Evolutionary conservation across 35 echinoderm and acorn worm genomes (phyloP), one percentile per base, ranked within the genome.

Genomic region (Apostichopus parvimensis): DNA sequence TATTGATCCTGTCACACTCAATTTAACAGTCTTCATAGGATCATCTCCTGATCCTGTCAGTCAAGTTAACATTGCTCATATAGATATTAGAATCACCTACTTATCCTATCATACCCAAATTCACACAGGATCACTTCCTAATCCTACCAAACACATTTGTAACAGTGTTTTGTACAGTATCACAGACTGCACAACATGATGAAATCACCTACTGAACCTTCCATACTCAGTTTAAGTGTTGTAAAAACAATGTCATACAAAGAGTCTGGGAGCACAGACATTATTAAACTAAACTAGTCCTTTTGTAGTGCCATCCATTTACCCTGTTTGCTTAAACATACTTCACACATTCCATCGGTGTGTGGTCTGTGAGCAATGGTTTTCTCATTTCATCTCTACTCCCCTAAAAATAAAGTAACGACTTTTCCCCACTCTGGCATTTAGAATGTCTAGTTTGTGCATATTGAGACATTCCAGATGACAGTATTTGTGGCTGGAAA

Each of bases 371-470:
- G 15, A 84, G 81, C 15, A 21, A 59, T 24, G 55, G 22, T 83
- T 20, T 57, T 58, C 81, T 84, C 81, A 84, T 15, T 21, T 56
- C 58, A 58, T 84, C 26, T 53, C 26, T 54, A 15, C 25, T 53
- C n/a, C 5, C 81, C 56, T 84, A 84, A 84, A 84, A 13, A 60
- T 58, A 84, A 84, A 59, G 58, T 84, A 58, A 84, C 17, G 81
- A 84, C 81, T 84, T 59, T 84, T 84, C 2, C 2, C 58, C 56
- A 60, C 54, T 24, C 57, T 84, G 81, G 81, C 81, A 84, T 84
- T 84, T 84, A 58, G 81, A 56, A 58, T 84, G 81, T 84, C 81
- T 84, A 84, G 81, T 84, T 84, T 56, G 54, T 20, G 81, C 13
- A 22, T 84, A 84, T 56, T 84, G 81, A 84, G 81, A 59, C 81